These are phyloP conservation scores for Urocolius indicus DNA, from an alignment of 2,113 vertebrate genomes.

Conservation along the genomic window DNA sequence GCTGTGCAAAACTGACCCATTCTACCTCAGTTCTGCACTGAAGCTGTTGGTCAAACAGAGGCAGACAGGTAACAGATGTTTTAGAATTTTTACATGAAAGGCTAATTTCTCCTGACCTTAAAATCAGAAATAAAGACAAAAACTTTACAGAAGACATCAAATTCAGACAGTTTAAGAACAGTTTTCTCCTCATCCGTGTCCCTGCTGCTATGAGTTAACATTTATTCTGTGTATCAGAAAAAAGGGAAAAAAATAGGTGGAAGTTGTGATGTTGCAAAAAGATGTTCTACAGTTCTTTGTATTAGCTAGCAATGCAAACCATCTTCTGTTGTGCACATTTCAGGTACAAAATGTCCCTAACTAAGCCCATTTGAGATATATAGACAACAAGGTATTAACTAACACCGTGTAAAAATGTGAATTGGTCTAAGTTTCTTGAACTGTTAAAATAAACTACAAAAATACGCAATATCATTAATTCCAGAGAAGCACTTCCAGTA, in stretches of 20 bases:
- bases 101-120: background rate
- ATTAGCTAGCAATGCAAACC: background rate
- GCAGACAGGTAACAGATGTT: background rate
- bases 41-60: background rate
- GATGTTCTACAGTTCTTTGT: background rate
- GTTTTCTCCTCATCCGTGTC: background rate
- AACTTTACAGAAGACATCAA: background rate
- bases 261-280: background rate
- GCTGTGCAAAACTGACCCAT: background rate
- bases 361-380: background rate
- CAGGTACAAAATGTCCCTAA: background rate
- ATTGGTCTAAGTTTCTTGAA: background rate
- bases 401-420: background rate
- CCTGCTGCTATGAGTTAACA: background rate
- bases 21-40: background rate
- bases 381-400: background rate
- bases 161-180: background rate
- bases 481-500: background rate
- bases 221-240: background rate
- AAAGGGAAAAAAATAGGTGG: background rate
- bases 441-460: constrained; percentile 18
- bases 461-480: constrained; percentile 14
- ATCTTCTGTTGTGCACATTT: background rate
- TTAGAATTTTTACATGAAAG: background rate
- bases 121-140: background rate